Percentiles rank a stretch among this genome's conserved stretches.
phyloP scores from a whole-genome alignment of 2,888 invertebrate species.

The Tetropium fuscum region DNA sequence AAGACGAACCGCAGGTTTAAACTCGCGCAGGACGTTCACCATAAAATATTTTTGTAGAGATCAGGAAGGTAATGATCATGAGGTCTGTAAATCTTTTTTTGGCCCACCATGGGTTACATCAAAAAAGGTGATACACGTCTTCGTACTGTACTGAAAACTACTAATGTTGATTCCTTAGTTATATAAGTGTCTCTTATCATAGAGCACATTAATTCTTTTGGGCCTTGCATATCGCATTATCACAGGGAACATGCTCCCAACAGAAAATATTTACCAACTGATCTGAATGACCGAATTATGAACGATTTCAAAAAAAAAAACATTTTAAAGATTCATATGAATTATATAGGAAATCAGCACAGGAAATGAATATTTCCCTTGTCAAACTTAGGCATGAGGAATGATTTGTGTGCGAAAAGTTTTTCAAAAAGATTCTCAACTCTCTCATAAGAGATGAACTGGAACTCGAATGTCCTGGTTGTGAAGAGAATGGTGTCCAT shows the following conservation, averaged over 20 bases:
- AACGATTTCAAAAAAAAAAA: conserved; percentile 4
- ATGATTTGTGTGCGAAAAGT: conserved; percentile 7
- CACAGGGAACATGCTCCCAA: conserved; percentile 11
- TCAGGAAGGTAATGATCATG: conserved; percentile 1
- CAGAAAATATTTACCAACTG: neutral
- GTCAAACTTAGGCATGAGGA: conserved; percentile 8
- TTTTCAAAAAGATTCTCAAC: neutral
- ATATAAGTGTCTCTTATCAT: neutral
- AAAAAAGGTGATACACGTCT: neutral
- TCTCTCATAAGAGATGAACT: neutral
- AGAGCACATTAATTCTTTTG: conserved; percentile 12
- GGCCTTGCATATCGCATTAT: conserved; percentile 3
- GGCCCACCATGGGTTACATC: neutral
- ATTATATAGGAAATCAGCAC: conserved; percentile 9
- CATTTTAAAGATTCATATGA: conserved; percentile 8
- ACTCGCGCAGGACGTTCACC: conserved; percentile 2
- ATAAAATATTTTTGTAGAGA: neutral
- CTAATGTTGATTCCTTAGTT: conserved; percentile 2
- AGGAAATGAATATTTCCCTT: conserved; percentile 9
- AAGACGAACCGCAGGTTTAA: neutral
- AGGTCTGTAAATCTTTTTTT: conserved; percentile 13
- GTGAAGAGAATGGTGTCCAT: neutral
- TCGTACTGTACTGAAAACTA: neutral
- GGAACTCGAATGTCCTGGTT: neutral
- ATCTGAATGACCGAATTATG: conserved; percentile 1